These are phyloP conservation scores for Struthio camelus DNA, from an alignment of 2,113 vertebrate genomes.

Conservation along the genomic window DNA sequence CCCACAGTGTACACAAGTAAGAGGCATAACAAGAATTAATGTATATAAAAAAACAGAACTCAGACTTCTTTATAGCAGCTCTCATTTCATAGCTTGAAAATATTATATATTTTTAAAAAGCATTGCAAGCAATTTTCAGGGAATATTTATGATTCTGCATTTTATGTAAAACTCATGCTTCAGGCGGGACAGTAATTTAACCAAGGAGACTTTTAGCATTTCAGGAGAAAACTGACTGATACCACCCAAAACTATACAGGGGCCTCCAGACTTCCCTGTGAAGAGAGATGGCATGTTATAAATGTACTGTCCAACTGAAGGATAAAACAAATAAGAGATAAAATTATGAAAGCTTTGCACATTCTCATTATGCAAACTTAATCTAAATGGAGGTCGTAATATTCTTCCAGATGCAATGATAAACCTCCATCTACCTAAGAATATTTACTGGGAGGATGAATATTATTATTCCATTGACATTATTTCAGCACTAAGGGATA, in stretches of 20 bases:
- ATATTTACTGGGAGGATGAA: constrained; percentile 71
- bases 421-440: constrained; percentile 66
- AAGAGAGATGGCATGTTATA: neutral
- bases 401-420: constrained; percentile 55
- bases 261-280: constrained; percentile 9
- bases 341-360: constrained; percentile 58
- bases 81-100: neutral
- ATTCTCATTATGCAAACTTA: constrained; percentile 63
- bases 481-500: constrained; percentile 76
- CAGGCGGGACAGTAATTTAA: constrained; percentile 28
- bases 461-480: constrained; percentile 73
- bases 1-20: neutral
- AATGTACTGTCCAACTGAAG: constrained; percentile 27
- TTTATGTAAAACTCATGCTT: neutral
- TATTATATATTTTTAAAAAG: neutral
- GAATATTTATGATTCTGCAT: neutral
- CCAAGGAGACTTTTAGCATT: neutral
- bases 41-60: neutral
- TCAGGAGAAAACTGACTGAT: neutral
- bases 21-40: neutral
- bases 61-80: neutral
- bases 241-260: neutral
- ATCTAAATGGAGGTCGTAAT: constrained; percentile 67
- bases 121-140: neutral
- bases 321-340: constrained; percentile 41